phyloP scores from a whole-genome alignment of 1,140 invertebrate species.

The Trichonephila inaurata region DNA sequence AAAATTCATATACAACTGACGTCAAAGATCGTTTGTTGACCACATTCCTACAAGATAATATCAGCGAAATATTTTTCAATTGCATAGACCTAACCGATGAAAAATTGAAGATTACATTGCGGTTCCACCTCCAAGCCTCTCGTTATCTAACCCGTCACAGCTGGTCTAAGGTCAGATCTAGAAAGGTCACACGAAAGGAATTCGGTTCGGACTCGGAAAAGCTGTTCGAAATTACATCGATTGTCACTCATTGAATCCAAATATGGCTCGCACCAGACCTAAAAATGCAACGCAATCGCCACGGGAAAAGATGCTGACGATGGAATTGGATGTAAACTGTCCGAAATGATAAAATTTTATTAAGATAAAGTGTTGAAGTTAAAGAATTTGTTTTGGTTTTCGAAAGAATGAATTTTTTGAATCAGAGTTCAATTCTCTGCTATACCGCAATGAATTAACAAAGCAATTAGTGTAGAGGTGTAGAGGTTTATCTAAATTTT shows the following conservation, averaged over 20 bases:
- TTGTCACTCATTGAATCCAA: background rate
- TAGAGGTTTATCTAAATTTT: too few relatives aligned
- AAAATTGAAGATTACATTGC: constrained; percentile 5
- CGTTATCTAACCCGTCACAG: constrained; percentile 3
- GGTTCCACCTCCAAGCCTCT: background rate
- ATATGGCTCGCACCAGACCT: background rate
- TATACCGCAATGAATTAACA: too few relatives aligned
- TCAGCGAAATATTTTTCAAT: background rate
- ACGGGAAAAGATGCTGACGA: background rate
- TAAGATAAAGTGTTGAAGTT: background rate
- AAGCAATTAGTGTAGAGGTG: too few relatives aligned
- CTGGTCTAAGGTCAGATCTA: background rate
- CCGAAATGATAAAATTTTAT: constrained; percentile 13
- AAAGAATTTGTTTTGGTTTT: constrained; percentile 7
- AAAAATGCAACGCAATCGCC: constrained; percentile 10
- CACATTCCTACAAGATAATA: background rate
- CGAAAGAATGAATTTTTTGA: background rate
- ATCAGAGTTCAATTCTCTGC: background rate
- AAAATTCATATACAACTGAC: background rate
- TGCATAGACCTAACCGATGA: background rate
- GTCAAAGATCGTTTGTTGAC: background rate
- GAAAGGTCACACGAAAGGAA: background rate
- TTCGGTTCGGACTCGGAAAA: background rate
- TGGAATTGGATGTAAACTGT: background rate
- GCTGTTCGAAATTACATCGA: background rate